Base-by-base conservation (phyloP, 2,797 vertebrate genomes). In the Argya squamiceps region DNA sequence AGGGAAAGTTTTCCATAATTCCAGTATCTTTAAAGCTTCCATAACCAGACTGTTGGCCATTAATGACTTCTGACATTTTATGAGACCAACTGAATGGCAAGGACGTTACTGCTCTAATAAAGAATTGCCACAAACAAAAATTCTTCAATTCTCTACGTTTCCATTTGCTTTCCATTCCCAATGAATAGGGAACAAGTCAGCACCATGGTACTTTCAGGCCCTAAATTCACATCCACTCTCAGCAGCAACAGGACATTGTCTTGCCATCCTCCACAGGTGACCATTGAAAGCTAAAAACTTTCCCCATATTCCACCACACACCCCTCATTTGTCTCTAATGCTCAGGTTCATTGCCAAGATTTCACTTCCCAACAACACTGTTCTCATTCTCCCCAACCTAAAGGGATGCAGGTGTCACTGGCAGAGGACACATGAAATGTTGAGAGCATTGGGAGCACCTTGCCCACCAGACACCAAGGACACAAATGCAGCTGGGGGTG, bases 61-160 rank as follows among this genome's bases (percentile, higher is more conserved):
- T 79, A 90, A 92, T 27, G 73, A 89, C 60, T 49, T 79, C 62
- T 68, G 78, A 50, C 44, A 39, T 90, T 95, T 89, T 88, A 88
- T 23, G 34, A 81, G 82, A 77, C 15, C 76, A 85, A 20, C 32
- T 73, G 26, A 96, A 75, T 21, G 34, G 89, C 53, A 89, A 83
- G 46, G 65, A 75, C 39, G 39, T 82, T 50, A 77, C 39, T 71
- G 34, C 58, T 84, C 69, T 68, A 93, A 88, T 87, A 92, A 94
- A 73, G 44, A 88, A 83, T 20, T 50, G 62, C 62, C 73, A 88
- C 23, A 39, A 86, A 73, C 29, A 17, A 78, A 84, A 79, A 64
- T 32, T 9, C 78, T 88, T 53, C 44, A 69, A 6, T 46, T 63
- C 22, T 79, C 32, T 24, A 2, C 12, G 32, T 73, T 95, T 93